Evolutionary conservation across 1,140 invertebrate species (phyloP), one percentile per base, ranked within the genome.

Genomic region (Drosophila nebulosa): DNA sequence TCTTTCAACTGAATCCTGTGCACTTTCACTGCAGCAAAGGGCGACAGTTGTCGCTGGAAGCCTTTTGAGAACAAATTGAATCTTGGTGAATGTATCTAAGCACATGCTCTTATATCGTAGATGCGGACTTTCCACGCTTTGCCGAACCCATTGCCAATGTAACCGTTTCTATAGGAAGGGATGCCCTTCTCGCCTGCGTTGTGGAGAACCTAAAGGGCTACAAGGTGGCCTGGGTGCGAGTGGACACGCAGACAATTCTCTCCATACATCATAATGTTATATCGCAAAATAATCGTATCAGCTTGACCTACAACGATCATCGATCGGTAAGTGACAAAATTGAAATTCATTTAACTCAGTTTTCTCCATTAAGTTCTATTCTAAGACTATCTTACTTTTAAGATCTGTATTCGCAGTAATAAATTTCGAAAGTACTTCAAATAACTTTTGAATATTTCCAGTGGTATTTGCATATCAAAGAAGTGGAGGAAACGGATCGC

Each of bases 101-200:
- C 4, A 16, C 50, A 27, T 35, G 42, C 18, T n/a, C 26, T 51
- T 12, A 27, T 22, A 26, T 73, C 53, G 2, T 14, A 94, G 95
- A 95, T 91, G 91, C 92, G 35, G 91, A 93, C 68, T 93, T 96
- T 74, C 97, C 97, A 6, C 94, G 94, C 74, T 98, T 99, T 91
- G 96, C 97, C 61, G 97, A 98, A 76, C 95, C 96, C 21, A 97
- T 98, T 78, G 95, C 96, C 26, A 99, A 98, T 92, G 96, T 99
- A 32, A 99, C 97, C 4, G 97, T 98, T 4, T 96, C 96, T 21
- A 95, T 97, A 10, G 97, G 97, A 7, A 94, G 96, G 53, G 97
- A 98, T 90, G 97, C 97, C 10, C 92, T 98, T 1, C 93, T 99
- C 30, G 96, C 97, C n/a, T 99, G 98, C 90, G 96, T 98, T 61